phyloP scores from a whole-genome alignment of 2,113 vertebrate species.

The Chinchilla lanigera region DNA sequence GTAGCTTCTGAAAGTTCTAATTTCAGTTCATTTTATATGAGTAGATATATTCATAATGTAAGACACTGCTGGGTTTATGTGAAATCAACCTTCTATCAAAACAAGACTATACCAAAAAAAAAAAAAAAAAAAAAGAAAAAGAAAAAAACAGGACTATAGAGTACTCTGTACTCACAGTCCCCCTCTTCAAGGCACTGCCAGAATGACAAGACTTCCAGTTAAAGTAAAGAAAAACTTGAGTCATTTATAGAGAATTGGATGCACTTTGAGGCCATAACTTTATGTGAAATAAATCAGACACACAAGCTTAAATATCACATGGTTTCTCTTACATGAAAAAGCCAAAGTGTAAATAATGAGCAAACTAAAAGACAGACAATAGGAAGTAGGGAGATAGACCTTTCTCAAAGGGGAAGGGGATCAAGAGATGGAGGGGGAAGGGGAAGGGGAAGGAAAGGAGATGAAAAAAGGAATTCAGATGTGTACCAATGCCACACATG shows the following conservation, averaged over 20 bases:
- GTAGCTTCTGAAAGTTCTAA: not conserved
- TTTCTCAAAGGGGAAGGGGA: not conserved
- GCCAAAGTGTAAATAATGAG: not conserved
- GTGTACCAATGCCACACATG: not conserved
- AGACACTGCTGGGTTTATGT: not conserved
- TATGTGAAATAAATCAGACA: not conserved
- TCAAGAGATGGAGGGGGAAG: not conserved
- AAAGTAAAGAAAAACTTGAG: not conserved
- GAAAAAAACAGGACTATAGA: accelerated
- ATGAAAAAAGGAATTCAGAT: not conserved
- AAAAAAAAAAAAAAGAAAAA: too few relatives aligned
- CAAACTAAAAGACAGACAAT: not conserved
- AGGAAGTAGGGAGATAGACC: not conserved
- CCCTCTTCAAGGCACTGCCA: not conserved
- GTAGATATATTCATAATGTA: not conserved
- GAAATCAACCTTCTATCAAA: not conserved
- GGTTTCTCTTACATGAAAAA: not conserved
- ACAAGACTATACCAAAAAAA: too few relatives aligned
- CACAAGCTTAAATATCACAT: not conserved
- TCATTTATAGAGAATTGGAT: not conserved
- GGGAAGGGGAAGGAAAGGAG: not conserved
- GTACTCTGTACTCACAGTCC: not conserved
- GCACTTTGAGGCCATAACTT: not conserved
- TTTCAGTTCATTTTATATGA: not conserved
- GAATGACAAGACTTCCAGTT: not conserved